These are phyloP conservation scores for Catharus fuscescens DNA, from an alignment of 2,113 vertebrate genomes.

Conservation along the genomic window DNA sequence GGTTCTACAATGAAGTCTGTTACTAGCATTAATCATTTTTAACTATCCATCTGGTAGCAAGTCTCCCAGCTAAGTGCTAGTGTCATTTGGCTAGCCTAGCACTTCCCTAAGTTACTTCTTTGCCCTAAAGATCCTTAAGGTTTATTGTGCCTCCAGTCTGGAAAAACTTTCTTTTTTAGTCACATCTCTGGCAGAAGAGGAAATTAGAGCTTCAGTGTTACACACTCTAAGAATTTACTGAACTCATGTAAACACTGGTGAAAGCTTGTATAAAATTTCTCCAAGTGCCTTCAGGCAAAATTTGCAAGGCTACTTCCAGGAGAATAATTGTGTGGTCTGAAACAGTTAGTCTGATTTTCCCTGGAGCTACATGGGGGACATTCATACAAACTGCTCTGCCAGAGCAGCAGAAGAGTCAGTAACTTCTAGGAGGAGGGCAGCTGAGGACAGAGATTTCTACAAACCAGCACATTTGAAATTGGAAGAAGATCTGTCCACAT, in stretches of 20 bases:
- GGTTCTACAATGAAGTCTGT: background rate
- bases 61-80: background rate
- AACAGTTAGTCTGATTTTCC: background rate
- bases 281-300: conserved; percentile 4
- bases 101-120: background rate
- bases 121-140: background rate
- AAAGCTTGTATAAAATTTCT: background rate
- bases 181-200: background rate
- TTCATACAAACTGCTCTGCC: background rate
- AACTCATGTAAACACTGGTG: background rate
- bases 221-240: background rate
- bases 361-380: background rate
- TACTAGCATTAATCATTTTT: background rate
- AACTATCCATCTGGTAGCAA: accelerated
- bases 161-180: background rate
- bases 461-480: background rate
- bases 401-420: background rate
- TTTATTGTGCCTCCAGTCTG: background rate
- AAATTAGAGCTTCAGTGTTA: background rate
- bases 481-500: background rate
- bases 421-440: background rate
- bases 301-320: background rate
- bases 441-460: conserved; percentile 8
- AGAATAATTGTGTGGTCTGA: conserved; percentile 12
- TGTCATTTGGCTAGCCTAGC: background rate